Base-by-base conservation (phyloP, 2,888 invertebrate genomes). In the Ditula angustiorana region DNA sequence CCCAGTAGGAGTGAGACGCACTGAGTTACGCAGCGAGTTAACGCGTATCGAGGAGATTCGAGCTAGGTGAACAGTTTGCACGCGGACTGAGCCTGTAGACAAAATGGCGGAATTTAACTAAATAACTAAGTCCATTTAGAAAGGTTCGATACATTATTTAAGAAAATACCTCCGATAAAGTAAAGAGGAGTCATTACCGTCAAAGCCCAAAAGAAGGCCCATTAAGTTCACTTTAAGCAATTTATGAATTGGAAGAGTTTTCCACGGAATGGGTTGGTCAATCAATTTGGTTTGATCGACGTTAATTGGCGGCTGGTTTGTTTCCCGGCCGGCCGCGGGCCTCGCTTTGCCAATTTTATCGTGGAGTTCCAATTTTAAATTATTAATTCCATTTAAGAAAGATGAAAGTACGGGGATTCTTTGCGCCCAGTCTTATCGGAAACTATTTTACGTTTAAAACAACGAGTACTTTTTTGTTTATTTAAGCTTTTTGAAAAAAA, bases 231-330 rank as follows among this genome's bases (percentile, higher is more conserved):
- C 58, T 52, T 63, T 10, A 44, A 63, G 50, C 33, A 57, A 63
- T 57, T 63, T 44, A 58, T 26, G 44, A 44, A 58, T 63, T 50
- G 50, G 19, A 19, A 44, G 63, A 52, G 46, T 61, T 61, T 61
- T 44, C 41, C 21, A 5, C 19, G 13, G 16, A 30, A 30, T 16
- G 33, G 56, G 50, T 44, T 63, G 57, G 57, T 63, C 63, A 58
- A 52, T 63, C 52, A 63, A 63, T 63, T 58, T 46, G 46, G 63
- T 63, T 63, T 58, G 63, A 63, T 63, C 44, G 63, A 63, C 63
- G 44, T 63, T 63, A 63, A 63, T 63, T 58, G 52, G 49, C 30
- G 56, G 58, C 56, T 11, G 56, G 56, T 49, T 62, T 56, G 62
- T 62, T 62, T 30, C 7, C 30, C 21, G 13, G 53, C 35, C 24